Evolutionary conservation across 2,797 vertebrate species (phyloP).

Genomic region (Chloroceryle inda): DNA sequence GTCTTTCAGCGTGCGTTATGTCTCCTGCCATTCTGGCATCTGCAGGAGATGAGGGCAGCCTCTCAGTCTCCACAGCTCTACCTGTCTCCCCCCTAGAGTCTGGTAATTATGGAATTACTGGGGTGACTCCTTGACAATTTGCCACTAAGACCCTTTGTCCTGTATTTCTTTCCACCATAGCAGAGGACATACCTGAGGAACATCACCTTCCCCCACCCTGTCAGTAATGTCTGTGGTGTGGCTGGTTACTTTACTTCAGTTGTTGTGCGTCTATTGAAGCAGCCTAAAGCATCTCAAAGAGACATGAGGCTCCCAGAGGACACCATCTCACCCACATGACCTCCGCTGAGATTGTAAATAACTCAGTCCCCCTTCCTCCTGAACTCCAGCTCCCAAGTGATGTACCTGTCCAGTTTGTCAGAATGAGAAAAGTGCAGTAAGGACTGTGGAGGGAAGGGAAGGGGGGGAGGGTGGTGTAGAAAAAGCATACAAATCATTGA

Average conservation of each 20-base stretch:
- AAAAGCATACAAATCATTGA: background rate
- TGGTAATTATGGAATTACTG: background rate
- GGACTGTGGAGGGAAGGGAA: background rate
- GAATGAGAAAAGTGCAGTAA: background rate
- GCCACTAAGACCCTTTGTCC: background rate
- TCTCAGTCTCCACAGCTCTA: background rate
- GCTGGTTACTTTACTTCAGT: constrained; percentile 10
- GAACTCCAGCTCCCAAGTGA: background rate
- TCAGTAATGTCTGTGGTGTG: background rate
- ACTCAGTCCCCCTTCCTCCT: background rate
- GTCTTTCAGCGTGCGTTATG: background rate
- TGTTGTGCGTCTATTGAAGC: background rate
- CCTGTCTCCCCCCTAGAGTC: accelerated
- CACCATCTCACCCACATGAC: background rate
- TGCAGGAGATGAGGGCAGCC: background rate
- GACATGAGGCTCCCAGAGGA: background rate
- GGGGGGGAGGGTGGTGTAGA: background rate
- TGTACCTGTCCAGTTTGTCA: background rate
- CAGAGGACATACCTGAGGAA: background rate
- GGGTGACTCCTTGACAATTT: background rate
- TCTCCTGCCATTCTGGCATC: background rate
- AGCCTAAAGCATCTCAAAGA: background rate
- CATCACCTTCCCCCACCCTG: background rate
- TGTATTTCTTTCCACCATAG: background rate
- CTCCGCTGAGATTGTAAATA: background rate